Evolutionary conservation across 2,113 vertebrate species (phyloP).

Genomic region (Junco hyemalis): DNA sequence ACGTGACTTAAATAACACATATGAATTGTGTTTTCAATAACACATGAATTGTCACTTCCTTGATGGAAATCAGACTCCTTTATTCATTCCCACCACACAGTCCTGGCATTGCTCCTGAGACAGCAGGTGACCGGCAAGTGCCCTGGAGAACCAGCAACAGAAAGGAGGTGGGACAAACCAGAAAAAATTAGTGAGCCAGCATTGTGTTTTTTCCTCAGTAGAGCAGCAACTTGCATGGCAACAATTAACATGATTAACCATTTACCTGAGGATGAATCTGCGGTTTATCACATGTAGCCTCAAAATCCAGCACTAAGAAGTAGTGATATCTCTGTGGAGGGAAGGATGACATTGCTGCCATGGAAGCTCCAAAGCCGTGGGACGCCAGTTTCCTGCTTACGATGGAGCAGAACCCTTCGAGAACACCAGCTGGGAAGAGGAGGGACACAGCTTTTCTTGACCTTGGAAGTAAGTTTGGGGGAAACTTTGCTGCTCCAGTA

Average conservation of each 20-base stretch:
- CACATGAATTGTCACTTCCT: neutral
- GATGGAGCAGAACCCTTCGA: slow-evolving; percentile 74
- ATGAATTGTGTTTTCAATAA: neutral
- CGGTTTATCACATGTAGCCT: slow-evolving; percentile 84
- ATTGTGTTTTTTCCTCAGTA: neutral
- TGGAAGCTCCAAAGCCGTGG: slow-evolving; percentile 82
- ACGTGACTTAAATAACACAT: neutral
- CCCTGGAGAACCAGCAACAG: neutral
- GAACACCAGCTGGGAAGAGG: slow-evolving; percentile 62
- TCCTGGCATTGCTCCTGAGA: neutral
- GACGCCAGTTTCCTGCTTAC: slow-evolving; percentile 83
- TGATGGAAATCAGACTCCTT: neutral
- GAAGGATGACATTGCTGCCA: slow-evolving; percentile 85
- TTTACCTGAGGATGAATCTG: slow-evolving; percentile 87
- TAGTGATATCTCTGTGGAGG: slow-evolving; percentile 86
- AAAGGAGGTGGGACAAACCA: neutral
- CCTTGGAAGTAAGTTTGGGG: slow-evolving; percentile 74
- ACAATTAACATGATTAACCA: slow-evolving; percentile 15
- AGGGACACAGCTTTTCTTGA: slow-evolving; percentile 71
- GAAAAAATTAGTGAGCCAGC: neutral
- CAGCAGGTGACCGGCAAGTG: neutral
- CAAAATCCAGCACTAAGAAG: slow-evolving; percentile 88
- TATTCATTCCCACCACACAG: neutral
- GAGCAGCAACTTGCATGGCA: neutral
- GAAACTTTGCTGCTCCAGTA: slow-evolving; percentile 79